Evolutionary conservation across 2,888 invertebrate genomes (phyloP), one percentile per base, ranked within the genome.

Genomic region (Endomychus coccineus): DNA sequence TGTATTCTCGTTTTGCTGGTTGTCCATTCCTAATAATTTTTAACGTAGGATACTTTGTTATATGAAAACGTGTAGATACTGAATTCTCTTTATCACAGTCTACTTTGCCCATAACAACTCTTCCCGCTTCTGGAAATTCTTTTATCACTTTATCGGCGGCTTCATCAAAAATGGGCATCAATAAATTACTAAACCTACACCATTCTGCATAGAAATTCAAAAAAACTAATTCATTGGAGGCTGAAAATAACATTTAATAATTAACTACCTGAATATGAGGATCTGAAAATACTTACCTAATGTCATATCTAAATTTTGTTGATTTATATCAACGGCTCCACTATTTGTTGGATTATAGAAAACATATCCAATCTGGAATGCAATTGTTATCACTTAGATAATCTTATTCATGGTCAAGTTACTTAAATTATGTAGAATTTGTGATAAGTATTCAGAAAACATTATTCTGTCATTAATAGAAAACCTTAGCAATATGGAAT

Each of bases 151-250:
- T 88, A 51, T 86, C 86, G 6, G 95, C 86, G 23, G 96, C 90
- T 65, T 96, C 94, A 64, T 94, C 90, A 68, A 94, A 99, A 56
- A 96, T 83, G 7, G 98, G 98, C 66, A 88, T 86, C 60, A 99
- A 71, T 70, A 94, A 79, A 66, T 91, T 96, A 71, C 97, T 97
- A 72, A 97, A 98, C 58, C 90, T 82, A 71, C 98, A 98, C 98
- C 98, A 98, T 62, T 98, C 96, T 16, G 98, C 98, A 71, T 97
- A 98, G 69, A 98, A 98, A 71, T 99, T 98, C 44, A 98, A 80
- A 68, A 98, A 88, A 43, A 97, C 95, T 67, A 98, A 71, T 73
- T 98, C 96, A 75, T 94, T 90, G 42, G 85, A 82, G 43, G 87
- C 95, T 94, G 75, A 46, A 83, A 81, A 51, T 51, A 48, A 53